Evolutionary conservation across 2,797 vertebrate species (phyloP).

Genomic region (Sphenopsis melanotis): DNA sequence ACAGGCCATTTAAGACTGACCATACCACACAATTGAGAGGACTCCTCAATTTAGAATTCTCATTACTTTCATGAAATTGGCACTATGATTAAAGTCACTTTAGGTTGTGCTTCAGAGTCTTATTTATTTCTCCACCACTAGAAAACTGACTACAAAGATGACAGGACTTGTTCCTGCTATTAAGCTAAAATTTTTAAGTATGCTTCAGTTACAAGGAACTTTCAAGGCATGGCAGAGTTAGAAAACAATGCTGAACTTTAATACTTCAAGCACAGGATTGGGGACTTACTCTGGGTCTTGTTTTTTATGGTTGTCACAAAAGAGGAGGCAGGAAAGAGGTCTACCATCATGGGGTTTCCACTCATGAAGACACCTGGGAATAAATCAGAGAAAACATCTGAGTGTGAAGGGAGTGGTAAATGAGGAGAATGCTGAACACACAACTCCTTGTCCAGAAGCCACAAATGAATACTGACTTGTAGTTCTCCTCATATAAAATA

Average conservation of each 20-base stretch:
- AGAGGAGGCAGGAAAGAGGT: slow-evolving; percentile 95
- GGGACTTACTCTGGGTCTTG: slow-evolving; percentile 95
- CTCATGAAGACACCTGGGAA: slow-evolving; percentile 92
- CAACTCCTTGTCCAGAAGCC: neutral
- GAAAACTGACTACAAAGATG: neutral
- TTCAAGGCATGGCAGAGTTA: neutral
- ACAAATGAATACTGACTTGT: neutral
- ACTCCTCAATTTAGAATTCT: neutral
- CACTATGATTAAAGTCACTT: neutral
- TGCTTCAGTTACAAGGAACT: neutral
- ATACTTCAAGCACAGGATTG: neutral
- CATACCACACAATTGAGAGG: neutral
- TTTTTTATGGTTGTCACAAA: slow-evolving; percentile 99
- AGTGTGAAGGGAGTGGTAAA: neutral
- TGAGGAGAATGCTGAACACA: neutral
- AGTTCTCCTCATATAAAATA: neutral
- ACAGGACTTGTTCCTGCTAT: neutral
- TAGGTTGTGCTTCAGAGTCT: neutral
- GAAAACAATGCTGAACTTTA: neutral
- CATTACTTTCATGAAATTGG: neutral
- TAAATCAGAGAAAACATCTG: neutral
- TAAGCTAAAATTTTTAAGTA: neutral
- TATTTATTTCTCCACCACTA: neutral
- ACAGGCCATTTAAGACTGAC: neutral
- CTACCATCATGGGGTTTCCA: slow-evolving; percentile 91